Evolutionary conservation across 1,140 invertebrate genomes (phyloP).

Genomic region (Diploscapter pachys): DNA sequence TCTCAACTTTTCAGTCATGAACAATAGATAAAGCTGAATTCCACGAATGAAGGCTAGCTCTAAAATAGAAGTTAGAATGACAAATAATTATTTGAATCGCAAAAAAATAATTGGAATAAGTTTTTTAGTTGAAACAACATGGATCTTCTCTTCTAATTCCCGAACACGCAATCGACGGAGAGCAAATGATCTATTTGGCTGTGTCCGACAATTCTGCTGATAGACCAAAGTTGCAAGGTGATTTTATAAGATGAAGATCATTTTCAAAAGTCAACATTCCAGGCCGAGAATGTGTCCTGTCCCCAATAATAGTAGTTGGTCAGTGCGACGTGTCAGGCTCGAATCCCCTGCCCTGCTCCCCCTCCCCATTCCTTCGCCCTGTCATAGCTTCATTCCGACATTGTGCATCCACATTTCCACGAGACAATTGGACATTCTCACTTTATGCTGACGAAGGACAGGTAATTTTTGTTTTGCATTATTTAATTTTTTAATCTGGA

Average conservation of each 20-base stretch:
- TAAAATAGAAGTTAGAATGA: not conserved
- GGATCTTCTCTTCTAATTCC: slow-evolving; percentile 43
- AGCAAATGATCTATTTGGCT: slow-evolving; percentile 49
- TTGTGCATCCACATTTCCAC: slow-evolving; percentile 52
- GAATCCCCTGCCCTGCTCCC: not conserved
- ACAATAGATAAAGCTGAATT: too few species aligned
- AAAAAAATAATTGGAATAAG: too few species aligned
- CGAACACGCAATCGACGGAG: slow-evolving; percentile 41
- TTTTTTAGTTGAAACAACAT: slow-evolving; percentile 39
- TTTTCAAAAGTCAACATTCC: slow-evolving; percentile 23
- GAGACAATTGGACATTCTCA: slow-evolving; percentile 54
- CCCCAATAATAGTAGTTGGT: slow-evolving; percentile 22
- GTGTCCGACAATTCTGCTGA: slow-evolving; percentile 53
- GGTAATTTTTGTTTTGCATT: too few species aligned
- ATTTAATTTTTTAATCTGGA: too few species aligned
- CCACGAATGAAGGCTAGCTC: not conserved
- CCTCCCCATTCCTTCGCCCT: slow-evolving; percentile 35
- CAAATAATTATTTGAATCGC: not conserved
- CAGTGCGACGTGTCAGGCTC: slow-evolving; percentile 22
- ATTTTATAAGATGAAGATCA: slow-evolving; percentile 21
- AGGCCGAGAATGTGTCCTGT: slow-evolving; percentile 19
- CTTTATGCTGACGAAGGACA: slow-evolving; percentile 42
- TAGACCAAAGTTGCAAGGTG: slow-evolving; percentile 40
- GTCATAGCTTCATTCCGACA: slow-evolving; percentile 53
- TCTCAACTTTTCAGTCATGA: too few species aligned